Conservation (phyloP, 2,113 vertebrate genomes). For the Picathartes gymnocephalus region DNA sequence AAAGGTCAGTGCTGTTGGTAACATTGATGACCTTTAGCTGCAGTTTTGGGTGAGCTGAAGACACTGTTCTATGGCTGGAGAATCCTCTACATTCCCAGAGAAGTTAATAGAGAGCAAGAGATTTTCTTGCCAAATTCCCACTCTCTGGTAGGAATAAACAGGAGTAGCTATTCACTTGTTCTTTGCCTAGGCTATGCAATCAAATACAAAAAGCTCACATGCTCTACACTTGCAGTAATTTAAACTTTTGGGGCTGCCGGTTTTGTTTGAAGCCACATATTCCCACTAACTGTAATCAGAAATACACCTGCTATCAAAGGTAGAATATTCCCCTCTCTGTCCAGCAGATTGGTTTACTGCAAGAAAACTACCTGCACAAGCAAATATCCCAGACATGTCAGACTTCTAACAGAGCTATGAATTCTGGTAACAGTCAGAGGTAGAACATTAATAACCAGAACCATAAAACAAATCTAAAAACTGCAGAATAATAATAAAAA, state of each 20-base stretch:
- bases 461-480: slow-evolving; percentile 59
- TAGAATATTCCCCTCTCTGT: slow-evolving; percentile 3
- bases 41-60: background rate
- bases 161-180: background rate
- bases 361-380: slow-evolving; percentile 18
- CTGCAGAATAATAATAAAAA: slow-evolving; percentile 41
- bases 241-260: background rate
- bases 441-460: slow-evolving; percentile 33
- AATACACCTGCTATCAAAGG: background rate
- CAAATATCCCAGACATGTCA: slow-evolving; percentile 28
- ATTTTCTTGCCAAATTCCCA: background rate
- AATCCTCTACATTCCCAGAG: background rate
- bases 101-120: background rate
- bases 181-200: background rate
- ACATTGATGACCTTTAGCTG: background rate
- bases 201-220: background rate
- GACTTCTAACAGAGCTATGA: slow-evolving; percentile 38
- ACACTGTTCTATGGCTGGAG: background rate
- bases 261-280: background rate
- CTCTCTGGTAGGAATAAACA: background rate
- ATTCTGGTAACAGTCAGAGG: slow-evolving; percentile 36
- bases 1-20: background rate
- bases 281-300: slow-evolving; percentile 1
- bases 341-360: slow-evolving; percentile 37
- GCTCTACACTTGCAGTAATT: background rate